These are phyloP conservation scores for Danio jaintianensis DNA, from an alignment of 2,797 vertebrate genomes.

Conservation along the genomic window DNA sequence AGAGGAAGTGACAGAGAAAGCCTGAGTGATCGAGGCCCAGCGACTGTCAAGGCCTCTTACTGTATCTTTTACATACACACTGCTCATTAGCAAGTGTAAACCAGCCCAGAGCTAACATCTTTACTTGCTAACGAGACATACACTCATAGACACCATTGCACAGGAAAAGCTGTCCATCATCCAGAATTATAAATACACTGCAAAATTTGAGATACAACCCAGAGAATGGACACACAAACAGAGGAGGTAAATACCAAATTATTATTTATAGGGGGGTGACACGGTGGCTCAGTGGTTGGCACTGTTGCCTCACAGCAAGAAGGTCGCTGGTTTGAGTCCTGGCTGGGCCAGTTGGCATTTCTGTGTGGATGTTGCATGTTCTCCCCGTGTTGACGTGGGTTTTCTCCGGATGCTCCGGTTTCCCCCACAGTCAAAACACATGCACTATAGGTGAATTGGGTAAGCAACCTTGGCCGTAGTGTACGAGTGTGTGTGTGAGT, in stretches of 20 bases:
- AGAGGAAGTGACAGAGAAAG: constrained; percentile 13
- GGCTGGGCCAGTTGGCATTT: too few species aligned
- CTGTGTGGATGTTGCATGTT: too few species aligned
- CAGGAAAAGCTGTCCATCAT: constrained; percentile 39
- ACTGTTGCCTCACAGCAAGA: too few species aligned
- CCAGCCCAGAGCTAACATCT: constrained; percentile 40
- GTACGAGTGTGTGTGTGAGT: too few species aligned
- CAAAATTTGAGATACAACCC: constrained; percentile 1
- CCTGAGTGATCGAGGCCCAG: constrained; percentile 12
- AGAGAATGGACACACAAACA: background rate
- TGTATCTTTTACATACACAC: background rate
- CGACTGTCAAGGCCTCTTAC: constrained; percentile 29
- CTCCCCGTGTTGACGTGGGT: too few species aligned
- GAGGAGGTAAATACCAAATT: background rate
- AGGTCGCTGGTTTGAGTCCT: too few species aligned
- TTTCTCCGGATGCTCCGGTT: too few species aligned
- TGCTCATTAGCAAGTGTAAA: constrained; percentile 51
- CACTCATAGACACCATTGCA: constrained; percentile 12
- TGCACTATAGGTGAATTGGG: too few species aligned
- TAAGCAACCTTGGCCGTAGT: too few species aligned
- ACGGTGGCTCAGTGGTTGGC: too few species aligned
- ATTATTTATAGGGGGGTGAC: too few species aligned
- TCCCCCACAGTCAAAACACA: too few species aligned
- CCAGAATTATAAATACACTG: constrained; percentile 33
- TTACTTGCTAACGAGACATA: constrained; percentile 48